Base-by-base conservation (phyloP, 2,113 vertebrate species). In the Sander vitreus region DNA sequence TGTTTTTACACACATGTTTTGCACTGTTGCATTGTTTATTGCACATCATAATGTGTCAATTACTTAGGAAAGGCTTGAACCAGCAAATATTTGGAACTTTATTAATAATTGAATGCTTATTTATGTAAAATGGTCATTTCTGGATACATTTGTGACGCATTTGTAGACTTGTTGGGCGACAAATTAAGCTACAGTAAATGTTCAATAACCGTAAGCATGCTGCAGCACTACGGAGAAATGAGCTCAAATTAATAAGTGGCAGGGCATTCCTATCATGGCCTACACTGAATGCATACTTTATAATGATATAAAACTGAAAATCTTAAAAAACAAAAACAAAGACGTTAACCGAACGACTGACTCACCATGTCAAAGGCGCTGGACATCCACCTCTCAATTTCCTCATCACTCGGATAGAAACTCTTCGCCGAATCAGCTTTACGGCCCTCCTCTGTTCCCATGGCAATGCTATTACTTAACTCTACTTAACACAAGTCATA, bases 321-420 rank as follows among this genome's bases (percentile, higher is more conserved):
- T 23, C 53, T 55, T n/a, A 3, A 14, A 57, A 57, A 25, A 6
- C 5, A 15, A n/a, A 50, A 48, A 19, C 6, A 51, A 19, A 51
- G 50, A 51, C 19, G 50, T 23, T 10, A 19, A 33, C 1, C 2
- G 25, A 8, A 16, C 5, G 14, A 47, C 69, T 57, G 14, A 47
- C 69, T 57, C 73, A 95, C 96, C 96, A 95, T 93, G 33, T 94
- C 88, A 72, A 96, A 96, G 6, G 95, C 95, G 47, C 75, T 80
- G 57, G 54, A 18, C 95, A 96, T 96, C 95, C 95, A 96, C 19
- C 36, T 85, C 23, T 92, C 71, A 1, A 91, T 60, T 1, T 96
- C 95, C 53, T 84, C 89, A 3, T 90, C 81, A n/a, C 54, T 84
- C 6, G 92, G 91, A 64, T 25, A 76, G 59, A 90, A 91, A 59